Evolutionary conservation across 2,113 vertebrate genomes (phyloP).

Genomic region (Orycteropus afer): DNA sequence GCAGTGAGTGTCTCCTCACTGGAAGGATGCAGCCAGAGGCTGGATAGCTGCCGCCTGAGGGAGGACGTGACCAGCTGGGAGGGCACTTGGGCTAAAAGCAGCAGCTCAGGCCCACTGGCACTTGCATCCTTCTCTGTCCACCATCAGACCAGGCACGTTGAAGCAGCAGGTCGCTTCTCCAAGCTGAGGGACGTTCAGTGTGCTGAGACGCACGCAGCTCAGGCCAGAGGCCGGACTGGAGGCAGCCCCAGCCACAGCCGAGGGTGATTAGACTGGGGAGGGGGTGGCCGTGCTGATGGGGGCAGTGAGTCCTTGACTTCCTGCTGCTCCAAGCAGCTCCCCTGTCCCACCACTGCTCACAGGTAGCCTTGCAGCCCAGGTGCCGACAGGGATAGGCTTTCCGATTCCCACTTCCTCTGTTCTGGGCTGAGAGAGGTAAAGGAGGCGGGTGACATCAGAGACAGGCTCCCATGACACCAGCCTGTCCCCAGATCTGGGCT

Average conservation of each 20-base stretch:
- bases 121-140: background rate
- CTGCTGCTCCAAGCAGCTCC: accelerated
- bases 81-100: background rate
- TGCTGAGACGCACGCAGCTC: background rate
- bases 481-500: background rate
- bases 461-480: background rate
- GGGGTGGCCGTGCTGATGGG: background rate
- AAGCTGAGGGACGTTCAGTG: background rate
- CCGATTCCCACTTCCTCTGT: background rate
- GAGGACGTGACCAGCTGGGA: background rate
- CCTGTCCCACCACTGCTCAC: background rate
- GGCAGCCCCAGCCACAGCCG: background rate
- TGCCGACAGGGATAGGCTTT: background rate
- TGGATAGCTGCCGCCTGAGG: background rate
- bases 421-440: background rate
- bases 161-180: background rate
- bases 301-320: background rate
- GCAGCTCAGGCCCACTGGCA: background rate
- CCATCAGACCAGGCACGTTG: background rate
- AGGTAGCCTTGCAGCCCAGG: background rate
- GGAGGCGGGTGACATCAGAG: background rate
- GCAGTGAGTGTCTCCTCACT: background rate
- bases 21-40: background rate
- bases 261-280: background rate
- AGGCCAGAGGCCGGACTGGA: background rate